These are phyloP conservation scores for Argopecten irradians DNA, from an alignment of 1,140 invertebrate species.

Conservation along the genomic window DNA sequence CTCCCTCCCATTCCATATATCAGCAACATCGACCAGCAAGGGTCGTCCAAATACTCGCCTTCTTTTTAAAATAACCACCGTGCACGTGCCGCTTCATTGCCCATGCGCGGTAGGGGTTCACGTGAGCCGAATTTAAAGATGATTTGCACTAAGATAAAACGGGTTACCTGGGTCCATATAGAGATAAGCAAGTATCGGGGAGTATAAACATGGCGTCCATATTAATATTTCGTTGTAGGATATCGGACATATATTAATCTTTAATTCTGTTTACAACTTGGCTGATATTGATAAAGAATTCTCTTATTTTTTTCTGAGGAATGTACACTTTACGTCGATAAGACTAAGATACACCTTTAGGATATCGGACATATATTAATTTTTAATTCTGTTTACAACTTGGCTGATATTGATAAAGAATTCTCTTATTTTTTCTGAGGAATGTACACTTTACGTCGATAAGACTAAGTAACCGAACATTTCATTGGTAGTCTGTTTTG, in stretches of 20 bases:
- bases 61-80: neutral
- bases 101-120: neutral
- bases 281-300: neutral
- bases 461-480: neutral
- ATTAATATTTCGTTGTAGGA: neutral
- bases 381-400: neutral
- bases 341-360: no score
- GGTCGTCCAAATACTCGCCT: neutral
- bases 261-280: neutral
- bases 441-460: neutral
- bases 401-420: neutral
- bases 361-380: neutral
- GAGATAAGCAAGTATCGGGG: neutral
- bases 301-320: neutral
- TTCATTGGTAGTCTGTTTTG: neutral
- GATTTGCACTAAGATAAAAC: neutral
- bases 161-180: neutral
- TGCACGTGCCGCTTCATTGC: slow-evolving; percentile 2
- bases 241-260: neutral
- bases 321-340: neutral
- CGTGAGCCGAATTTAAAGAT: slow-evolving; percentile 1
- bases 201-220: neutral
- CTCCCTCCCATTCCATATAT: neutral
- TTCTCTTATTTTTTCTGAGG: neutral
- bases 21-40: neutral